Percentiles rank a stretch among this genome's conserved stretches.
Evolutionary conservation across 1,140 invertebrate species (phyloP).

Genomic region (Penaeus vannamei): DNA sequence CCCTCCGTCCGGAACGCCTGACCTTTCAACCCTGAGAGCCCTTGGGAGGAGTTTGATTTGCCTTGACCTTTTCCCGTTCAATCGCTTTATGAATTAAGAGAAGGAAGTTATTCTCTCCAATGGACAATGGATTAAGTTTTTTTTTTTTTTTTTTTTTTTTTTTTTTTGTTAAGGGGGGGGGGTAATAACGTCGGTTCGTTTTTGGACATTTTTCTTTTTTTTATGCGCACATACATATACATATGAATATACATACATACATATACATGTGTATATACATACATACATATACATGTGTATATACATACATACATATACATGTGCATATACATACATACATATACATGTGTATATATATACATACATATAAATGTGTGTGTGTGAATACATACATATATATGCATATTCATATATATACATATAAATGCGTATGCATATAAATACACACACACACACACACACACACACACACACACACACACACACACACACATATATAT

Average conservation of each 20-base stretch:
- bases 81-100: no score
- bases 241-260: neutral
- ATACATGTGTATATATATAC: neutral
- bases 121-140: no score
- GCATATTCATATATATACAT: neutral
- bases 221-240: neutral
- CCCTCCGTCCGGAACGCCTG: no score
- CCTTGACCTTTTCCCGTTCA: no score
- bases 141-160: no score
- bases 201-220: no score
- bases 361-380: neutral
- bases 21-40: no score
- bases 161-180: no score
- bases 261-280: neutral
- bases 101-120: no score
- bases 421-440: neutral
- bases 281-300: neutral
- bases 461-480: conserved; percentile 5
- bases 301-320: neutral
- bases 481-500: conserved; percentile 1
- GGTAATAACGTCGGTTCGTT: no score
- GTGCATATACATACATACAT: neutral
- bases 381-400: neutral
- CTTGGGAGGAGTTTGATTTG: no score
- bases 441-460: neutral